Evolutionary conservation across 2,888 invertebrate genomes (phyloP), one percentile per base, ranked within the genome.

Genomic region (Phalera bucephala): DNA sequence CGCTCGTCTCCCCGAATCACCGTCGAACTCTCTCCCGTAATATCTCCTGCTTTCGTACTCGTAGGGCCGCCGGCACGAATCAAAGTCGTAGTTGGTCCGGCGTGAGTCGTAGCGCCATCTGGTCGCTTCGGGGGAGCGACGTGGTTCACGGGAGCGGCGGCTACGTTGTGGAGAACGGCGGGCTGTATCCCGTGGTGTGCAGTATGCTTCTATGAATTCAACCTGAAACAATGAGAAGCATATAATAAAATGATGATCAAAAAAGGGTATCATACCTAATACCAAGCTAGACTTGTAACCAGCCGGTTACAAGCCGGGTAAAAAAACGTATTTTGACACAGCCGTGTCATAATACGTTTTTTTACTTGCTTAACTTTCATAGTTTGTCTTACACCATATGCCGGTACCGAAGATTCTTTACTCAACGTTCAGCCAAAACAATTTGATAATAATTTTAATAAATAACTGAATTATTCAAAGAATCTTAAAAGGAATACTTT

Each of bases 171-270:
- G 87, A 6, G 89, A 87, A 28, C 87, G 80, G 17, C 83, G 80
- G 8, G 89, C 83, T 63, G 93, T 93, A 72, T 94, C 94, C 49
- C 93, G 91, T 9, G 94, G 94, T 64, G 94, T 94, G 67, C 94
- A 93, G 74, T 94, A 94, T 39, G 93, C 92, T 76, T 94, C 94
- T 76, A 94, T 86, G 56, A 94, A 92, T 79, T 94, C 93, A 58
- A 94, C 92, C 93, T 94, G 80, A 1, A 91, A 91, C 81, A 84
- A 85, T 27, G 11, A 42, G 42, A 54, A 49, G n/a, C 10, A 26
- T 8, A n/a, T 22, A 40, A 32, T 45, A n/a, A n/a, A n/a, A n/a
- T 29, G 41, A 40, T 34, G 8, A 17, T 12, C 41, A 21, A 36
- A 25, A n/a, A n/a, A n/a, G n/a, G n/a, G n/a, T n/a, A n/a, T n/a